These are phyloP conservation scores for Amitus sp. DNA, from an alignment of 2,888 invertebrate genomes.

Conservation along the genomic window DNA sequence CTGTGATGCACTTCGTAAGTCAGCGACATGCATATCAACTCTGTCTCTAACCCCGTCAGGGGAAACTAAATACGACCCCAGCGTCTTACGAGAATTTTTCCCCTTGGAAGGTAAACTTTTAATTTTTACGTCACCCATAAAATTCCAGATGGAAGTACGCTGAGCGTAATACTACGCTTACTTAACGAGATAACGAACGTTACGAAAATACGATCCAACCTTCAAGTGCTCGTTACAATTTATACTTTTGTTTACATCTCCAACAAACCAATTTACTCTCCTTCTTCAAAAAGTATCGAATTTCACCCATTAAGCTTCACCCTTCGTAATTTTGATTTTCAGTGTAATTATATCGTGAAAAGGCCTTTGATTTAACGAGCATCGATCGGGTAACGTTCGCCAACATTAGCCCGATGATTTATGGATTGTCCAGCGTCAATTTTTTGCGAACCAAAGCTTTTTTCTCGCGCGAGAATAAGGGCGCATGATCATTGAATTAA, in stretches of 20 bases:
- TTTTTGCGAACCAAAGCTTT: no score
- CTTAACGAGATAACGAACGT: not conserved
- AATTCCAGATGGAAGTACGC: not conserved
- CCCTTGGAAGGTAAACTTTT: not conserved
- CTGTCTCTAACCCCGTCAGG: no score
- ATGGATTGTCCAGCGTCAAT: no score
- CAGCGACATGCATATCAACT: no score
- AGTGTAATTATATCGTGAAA: not conserved
- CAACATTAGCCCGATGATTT: no score
- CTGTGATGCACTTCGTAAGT: not conserved
- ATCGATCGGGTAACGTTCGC: no score
- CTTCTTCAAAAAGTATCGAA: not conserved
- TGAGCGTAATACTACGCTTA: not conserved
- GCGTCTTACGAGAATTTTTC: not conserved
- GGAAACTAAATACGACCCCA: conserved; percentile 1
- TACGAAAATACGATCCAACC: not conserved
- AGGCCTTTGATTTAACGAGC: no score
- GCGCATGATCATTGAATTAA: conserved; percentile 1
- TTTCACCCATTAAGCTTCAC: not conserved
- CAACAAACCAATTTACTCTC: not conserved
- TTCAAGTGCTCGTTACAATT: not conserved
- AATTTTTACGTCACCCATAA: conserved; percentile 2
- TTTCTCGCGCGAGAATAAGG: not conserved
- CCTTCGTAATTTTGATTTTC: not conserved
- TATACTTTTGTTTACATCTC: not conserved